phyloP scores from a whole-genome alignment of 2,888 invertebrate species.

The Venustoraphidia nigricollis region DNA sequence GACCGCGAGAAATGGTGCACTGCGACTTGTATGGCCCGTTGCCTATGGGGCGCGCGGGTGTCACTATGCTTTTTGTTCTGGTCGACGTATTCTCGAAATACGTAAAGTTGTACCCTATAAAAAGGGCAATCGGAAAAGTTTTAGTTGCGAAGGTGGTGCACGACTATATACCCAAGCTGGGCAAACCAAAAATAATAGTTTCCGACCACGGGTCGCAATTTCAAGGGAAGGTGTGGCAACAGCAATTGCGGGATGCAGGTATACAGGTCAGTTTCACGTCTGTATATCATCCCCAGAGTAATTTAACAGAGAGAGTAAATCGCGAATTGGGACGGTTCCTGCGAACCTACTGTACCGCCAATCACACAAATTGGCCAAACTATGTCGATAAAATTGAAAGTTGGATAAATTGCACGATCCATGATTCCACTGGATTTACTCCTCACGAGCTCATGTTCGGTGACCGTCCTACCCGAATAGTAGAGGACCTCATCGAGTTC shows the following conservation, averaged over 20 bases:
- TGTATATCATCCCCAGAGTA: constrained; percentile 5
- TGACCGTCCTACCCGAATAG: neutral
- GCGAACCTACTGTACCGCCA: constrained; percentile 3
- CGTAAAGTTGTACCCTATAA: constrained; percentile 12
- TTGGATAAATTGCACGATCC: neutral
- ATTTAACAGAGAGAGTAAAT: neutral
- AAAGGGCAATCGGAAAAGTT: constrained; percentile 10
- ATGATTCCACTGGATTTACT: neutral
- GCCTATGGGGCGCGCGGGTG: constrained; percentile 9
- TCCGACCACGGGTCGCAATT: constrained; percentile 14
- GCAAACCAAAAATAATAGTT: constrained; percentile 3
- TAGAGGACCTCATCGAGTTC: neutral
- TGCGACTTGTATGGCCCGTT: constrained; percentile 13
- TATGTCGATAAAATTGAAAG: neutral
- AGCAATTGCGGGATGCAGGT: neutral
- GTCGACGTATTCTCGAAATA: constrained; percentile 15
- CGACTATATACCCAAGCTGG: constrained; percentile 8
- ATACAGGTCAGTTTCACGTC: constrained; percentile 8
- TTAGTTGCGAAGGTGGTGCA: constrained; percentile 8
- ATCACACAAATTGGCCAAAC: neutral
- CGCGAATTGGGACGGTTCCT: constrained; percentile 5
- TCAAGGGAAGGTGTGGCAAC: constrained; percentile 9
- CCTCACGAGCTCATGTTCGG: neutral
- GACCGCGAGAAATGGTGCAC: constrained; percentile 10
- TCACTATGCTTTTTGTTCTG: constrained; percentile 13